Evolutionary conservation across 2,888 invertebrate species (phyloP).

Genomic region (Aricia artaxerxes): DNA sequence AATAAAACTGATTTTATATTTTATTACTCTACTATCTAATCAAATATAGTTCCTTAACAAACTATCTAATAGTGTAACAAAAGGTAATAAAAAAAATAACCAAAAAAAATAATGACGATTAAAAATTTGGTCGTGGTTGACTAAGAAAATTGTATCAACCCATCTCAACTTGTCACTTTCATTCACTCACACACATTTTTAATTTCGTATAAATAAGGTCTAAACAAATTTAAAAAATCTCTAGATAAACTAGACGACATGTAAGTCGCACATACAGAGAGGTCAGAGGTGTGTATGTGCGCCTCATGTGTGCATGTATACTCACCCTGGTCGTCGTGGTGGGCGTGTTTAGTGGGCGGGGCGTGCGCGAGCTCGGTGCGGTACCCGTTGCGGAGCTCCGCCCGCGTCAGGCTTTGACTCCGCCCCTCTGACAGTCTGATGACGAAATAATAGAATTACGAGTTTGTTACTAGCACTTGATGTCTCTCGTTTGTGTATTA

Average conservation of each 20-base stretch:
- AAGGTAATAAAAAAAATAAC: background rate
- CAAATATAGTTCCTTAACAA: background rate
- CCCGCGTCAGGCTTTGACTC: constrained; percentile 70
- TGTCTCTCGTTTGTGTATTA: too few species aligned
- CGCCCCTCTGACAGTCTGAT: constrained; percentile 65
- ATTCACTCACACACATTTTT: background rate
- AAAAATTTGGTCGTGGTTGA: background rate
- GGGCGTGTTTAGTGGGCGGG: constrained; percentile 48
- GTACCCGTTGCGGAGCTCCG: constrained; percentile 66
- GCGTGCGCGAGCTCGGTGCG: constrained; percentile 46
- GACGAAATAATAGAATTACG: background rate
- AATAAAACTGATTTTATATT: background rate
- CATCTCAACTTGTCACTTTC: background rate
- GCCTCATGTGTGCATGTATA: constrained; percentile 30
- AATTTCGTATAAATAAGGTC: too few species aligned
- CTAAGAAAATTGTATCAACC: background rate
- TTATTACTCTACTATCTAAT: background rate
- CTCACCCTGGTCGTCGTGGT: constrained; percentile 72
- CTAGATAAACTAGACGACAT: too few species aligned
- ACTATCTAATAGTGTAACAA: background rate
- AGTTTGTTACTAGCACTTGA: too few species aligned
- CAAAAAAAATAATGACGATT: background rate
- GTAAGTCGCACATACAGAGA: background rate
- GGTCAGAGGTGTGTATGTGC: background rate
- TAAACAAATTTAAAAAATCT: too few species aligned